Evolutionary conservation across 2,888 invertebrate species (phyloP).

Genomic region (Noctua fimbriata): DNA sequence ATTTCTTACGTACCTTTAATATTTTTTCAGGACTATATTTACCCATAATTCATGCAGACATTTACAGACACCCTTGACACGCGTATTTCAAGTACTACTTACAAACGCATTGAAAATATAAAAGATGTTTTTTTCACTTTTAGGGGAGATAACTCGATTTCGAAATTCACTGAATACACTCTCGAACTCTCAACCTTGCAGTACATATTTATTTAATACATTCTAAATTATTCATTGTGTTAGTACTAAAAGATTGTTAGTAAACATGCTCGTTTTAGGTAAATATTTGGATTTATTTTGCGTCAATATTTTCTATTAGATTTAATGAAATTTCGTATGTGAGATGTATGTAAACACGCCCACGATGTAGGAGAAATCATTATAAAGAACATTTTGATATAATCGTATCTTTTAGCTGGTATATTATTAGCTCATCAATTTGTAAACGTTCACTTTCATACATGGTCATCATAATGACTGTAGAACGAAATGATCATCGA

Average conservation of each 20-base stretch:
- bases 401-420: neutral
- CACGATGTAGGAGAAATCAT: neutral
- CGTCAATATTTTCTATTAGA: constrained; percentile 17
- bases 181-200: constrained; percentile 23
- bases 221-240: constrained; percentile 53
- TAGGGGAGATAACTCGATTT: constrained; percentile 59
- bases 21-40: constrained; percentile 17
- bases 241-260: constrained; percentile 27
- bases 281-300: constrained; percentile 16
- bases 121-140: constrained; percentile 44
- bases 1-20: neutral
- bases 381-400: neutral
- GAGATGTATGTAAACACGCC: neutral
- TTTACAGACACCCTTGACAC: constrained; percentile 18
- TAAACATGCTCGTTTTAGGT: constrained; percentile 33
- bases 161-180: constrained; percentile 42
- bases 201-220: constrained; percentile 48
- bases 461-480: neutral
- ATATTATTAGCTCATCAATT: neutral
- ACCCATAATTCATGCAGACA: constrained; percentile 8
- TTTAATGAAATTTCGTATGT: neutral
- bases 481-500: neutral
- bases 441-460: neutral
- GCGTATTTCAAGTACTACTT: constrained; percentile 9
- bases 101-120: constrained; percentile 41